Base-by-base conservation (phyloP, 2,797 vertebrate genomes). In the Malacoctenus gilli region DNA sequence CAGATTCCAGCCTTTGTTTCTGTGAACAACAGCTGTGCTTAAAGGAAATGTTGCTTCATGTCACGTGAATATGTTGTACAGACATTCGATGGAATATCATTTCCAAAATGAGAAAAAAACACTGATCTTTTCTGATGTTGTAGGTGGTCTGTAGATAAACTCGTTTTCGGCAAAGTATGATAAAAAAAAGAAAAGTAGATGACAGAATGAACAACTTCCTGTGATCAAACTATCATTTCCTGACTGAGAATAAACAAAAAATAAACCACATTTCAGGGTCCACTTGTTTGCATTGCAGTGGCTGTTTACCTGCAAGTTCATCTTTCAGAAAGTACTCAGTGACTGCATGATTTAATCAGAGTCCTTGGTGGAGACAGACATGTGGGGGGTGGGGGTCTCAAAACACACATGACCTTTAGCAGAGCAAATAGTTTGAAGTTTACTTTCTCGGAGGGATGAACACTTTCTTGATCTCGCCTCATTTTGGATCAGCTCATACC, bases 41-140 rank as follows among this genome's bases (percentile, higher is more conserved):
- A 76, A 73, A 79, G 51, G 37, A 83, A 80, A 80, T n/a, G 70
- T 28, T 59, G 64, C 66, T 64, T 16, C 42, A 21, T 71, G 79
- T 55, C 36, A 68, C 52, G 19, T 51, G 62, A 18, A 43, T 39
- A 19, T 43, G 10, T 37, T n/a, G n/a, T n/a, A n/a, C n/a, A 28
- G 6, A 28, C 9, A 28, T 6, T n/a, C n/a, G n/a, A 70, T 54
- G 54, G 3, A 50, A 16, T 61, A 53, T n/a, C 61, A 30, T 3
- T 70, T 67, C 46, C 43, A 55, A 16, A 12, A 11, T 56, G 70
- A 47, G 13, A 14, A 64, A 19, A 36, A 53, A 68, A 56, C 31
- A 23, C 28, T 14, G 20, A 42, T 57, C 21, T 8, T 5, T 34
- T 18, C 12, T 39, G 57, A n/a, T n/a, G n/a, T n/a, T n/a, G n/a